These are phyloP conservation scores for Carassius auratus DNA, from an alignment of 2,113 vertebrate species.

Conservation along the genomic window DNA sequence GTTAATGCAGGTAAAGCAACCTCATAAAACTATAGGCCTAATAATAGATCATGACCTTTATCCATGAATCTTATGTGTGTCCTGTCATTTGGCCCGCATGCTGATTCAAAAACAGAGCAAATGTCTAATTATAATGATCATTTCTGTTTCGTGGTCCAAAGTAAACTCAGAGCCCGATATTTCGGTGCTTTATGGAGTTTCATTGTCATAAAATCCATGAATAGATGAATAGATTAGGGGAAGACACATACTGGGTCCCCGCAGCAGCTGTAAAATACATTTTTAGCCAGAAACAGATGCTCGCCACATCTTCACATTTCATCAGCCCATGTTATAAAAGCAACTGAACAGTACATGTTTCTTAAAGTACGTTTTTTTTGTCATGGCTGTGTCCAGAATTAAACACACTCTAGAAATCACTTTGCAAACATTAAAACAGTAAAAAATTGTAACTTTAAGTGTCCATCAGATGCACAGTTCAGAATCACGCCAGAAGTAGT, in stretches of 20 bases:
- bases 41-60: not conserved
- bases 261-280: conserved; percentile 72
- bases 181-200: conserved; percentile 72
- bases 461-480: not conserved
- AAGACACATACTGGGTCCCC: conserved; percentile 68
- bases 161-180: conserved; percentile 74
- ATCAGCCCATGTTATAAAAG: conserved; percentile 66
- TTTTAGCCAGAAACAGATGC: conserved; percentile 67
- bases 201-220: conserved; percentile 76
- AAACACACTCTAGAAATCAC: not conserved
- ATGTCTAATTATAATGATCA: conserved; percentile 70
- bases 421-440: not conserved
- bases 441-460: not conserved
- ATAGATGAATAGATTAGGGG: conserved; percentile 74
- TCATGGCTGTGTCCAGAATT: too few relatives aligned
- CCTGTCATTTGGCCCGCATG: conserved; percentile 31
- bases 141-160: conserved; percentile 71
- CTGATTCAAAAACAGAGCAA: conserved; percentile 65
- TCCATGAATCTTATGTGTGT: not conserved
- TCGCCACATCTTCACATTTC: conserved; percentile 71
- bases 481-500: too few relatives aligned
- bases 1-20: not conserved
- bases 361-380: not conserved
- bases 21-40: not conserved
- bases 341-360: conserved; percentile 27